Percentiles rank a stretch among this genome's conserved stretches.
phyloP scores from a whole-genome alignment of 1,140 invertebrate species.

The Agrypnia vestita region DNA sequence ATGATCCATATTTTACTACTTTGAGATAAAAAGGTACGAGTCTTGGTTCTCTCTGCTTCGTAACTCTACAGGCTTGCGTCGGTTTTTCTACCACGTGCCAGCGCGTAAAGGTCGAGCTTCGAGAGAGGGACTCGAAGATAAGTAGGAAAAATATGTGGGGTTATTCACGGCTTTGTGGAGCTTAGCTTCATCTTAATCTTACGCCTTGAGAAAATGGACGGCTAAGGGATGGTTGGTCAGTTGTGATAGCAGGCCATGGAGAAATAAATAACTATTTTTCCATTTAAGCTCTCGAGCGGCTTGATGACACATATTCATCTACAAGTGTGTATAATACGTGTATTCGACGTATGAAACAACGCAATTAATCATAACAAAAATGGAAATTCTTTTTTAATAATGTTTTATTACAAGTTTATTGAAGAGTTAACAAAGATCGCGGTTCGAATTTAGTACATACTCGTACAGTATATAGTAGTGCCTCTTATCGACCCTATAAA shows the following conservation, averaged over 20 bases:
- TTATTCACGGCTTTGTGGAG: background rate
- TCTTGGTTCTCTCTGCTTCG: background rate
- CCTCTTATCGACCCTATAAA: no score
- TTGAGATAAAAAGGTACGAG: background rate
- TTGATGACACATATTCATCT: background rate
- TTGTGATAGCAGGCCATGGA: background rate
- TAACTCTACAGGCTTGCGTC: background rate
- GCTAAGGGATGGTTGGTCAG: background rate
- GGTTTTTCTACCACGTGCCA: background rate
- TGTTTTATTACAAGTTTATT: no score
- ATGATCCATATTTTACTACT: background rate
- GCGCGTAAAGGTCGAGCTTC: background rate
- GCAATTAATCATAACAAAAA: no score
- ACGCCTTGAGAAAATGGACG: constrained; percentile 3
- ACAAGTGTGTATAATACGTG: no score
- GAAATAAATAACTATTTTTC: background rate
- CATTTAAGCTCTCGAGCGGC: background rate
- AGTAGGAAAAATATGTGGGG: background rate
- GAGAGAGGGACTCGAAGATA: background rate
- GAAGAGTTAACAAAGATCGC: background rate
- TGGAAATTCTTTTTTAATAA: no score
- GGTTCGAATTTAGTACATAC: background rate
- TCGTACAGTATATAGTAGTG: no score
- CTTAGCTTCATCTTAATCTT: constrained; percentile 21
- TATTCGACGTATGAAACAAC: no score